Conservation (phyloP, 2,797 vertebrate species). For the Muscicapa striata region DNA sequence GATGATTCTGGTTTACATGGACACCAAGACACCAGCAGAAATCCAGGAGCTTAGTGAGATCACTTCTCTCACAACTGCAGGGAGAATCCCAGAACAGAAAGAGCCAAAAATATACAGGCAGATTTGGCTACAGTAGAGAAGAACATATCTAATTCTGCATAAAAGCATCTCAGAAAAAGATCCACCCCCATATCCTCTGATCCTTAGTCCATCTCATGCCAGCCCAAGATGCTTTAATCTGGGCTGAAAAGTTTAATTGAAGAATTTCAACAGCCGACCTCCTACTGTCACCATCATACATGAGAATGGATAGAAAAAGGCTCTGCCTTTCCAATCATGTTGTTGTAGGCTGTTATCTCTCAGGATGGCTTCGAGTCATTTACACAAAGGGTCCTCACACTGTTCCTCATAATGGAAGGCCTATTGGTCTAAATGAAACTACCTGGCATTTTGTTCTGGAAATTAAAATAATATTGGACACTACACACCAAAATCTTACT, state of each 20-base stretch:
- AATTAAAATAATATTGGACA: background rate
- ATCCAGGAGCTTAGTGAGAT: background rate
- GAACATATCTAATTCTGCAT: background rate
- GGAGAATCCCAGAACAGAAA: background rate
- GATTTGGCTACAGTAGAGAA: background rate
- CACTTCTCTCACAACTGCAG: rapidly evolving
- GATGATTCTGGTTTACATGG: background rate
- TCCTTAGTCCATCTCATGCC: background rate
- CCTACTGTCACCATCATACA: background rate
- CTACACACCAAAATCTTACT: background rate
- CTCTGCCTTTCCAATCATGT: background rate
- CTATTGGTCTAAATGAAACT: background rate
- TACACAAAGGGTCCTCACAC: background rate
- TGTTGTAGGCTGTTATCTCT: background rate
- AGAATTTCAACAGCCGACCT: background rate
- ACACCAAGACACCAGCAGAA: background rate
- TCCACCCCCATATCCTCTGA: background rate
- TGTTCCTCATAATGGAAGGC: rapidly evolving
- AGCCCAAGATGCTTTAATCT: background rate
- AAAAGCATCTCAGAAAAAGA: background rate
- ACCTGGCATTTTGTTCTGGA: background rate
- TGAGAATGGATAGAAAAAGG: background rate
- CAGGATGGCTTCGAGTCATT: background rate
- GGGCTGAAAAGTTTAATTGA: background rate
- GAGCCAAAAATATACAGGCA: background rate